Conservation (phyloP, 2,113 vertebrate species). For the Chloropsis hardwickii region DNA sequence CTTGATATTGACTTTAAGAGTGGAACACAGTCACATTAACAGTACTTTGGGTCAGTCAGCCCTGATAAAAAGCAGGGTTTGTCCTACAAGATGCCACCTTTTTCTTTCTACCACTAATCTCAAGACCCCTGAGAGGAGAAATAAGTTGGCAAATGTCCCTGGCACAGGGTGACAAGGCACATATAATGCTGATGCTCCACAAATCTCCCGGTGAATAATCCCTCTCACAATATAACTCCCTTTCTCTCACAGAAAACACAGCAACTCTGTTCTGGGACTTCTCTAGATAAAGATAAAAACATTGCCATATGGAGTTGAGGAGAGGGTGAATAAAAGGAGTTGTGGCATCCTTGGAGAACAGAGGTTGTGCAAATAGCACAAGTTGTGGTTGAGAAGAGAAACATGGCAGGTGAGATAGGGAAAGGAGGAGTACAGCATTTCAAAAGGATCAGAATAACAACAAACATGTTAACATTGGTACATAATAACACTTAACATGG, state of each 20-base stretch:
- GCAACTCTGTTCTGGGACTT: neutral
- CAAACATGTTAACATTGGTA: neutral
- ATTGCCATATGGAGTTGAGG: neutral
- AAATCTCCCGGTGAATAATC: neutral
- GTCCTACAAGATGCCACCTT: neutral
- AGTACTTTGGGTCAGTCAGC: neutral
- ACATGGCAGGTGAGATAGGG: neutral
- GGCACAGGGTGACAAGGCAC: neutral
- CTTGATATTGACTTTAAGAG: neutral
- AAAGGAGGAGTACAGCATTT: neutral
- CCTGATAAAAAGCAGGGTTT: neutral
- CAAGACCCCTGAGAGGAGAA: neutral
- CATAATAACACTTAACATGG: neutral
- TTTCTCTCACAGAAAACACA: neutral
- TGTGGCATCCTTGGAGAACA: accelerated
- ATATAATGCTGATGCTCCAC: neutral
- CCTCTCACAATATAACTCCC: neutral
- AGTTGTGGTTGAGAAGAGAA: neutral
- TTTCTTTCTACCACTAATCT: neutral
- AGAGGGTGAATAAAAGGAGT: neutral
- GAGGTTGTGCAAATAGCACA: neutral
- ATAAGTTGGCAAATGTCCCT: neutral
- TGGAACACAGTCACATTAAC: neutral
- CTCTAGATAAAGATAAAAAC: neutral
- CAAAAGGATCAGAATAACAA: neutral